Conservation (phyloP, 2,888 invertebrate genomes). For the Heliothis peltigera region DNA sequence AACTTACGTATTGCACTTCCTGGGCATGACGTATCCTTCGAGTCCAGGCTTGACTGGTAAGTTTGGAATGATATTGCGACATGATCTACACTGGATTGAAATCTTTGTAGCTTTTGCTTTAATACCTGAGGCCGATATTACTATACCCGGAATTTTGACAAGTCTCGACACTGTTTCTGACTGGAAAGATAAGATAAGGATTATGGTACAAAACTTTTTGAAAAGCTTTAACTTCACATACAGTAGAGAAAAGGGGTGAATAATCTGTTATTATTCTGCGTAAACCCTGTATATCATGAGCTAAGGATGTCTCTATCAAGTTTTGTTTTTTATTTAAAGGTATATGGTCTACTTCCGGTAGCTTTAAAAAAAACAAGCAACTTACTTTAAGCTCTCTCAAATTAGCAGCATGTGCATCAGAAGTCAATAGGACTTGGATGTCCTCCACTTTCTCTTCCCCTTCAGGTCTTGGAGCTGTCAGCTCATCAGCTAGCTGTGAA, state of each 20-base stretch:
- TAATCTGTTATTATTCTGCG: too few relatives aligned
- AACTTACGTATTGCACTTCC: conserved; percentile 97
- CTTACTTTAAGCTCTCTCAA: conserved; percentile 96
- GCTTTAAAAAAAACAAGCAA: conserved; percentile 6
- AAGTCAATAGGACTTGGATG: conserved; percentile 96
- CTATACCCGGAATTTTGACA: conserved; percentile 98
- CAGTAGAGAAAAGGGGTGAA: too few relatives aligned
- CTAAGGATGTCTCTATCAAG: too few relatives aligned
- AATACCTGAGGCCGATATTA: conserved; percentile 97
- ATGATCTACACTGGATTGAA: conserved; percentile 98
- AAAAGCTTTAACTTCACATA: not conserved
- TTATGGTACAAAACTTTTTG: not conserved
- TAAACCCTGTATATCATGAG: too few relatives aligned
- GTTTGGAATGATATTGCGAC: conserved; percentile 96
- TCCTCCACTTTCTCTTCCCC: conserved; percentile 97
- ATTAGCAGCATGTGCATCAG: conserved; percentile 94
- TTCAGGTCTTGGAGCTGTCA: conserved; percentile 97
- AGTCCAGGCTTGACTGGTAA: conserved; percentile 97
- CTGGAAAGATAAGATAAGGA: conserved; percentile 79
- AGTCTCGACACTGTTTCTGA: conserved; percentile 97
- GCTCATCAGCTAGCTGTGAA: conserved; percentile 95
- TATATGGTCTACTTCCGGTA: too few relatives aligned
- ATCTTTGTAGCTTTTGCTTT: conserved; percentile 98
- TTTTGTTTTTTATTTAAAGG: too few relatives aligned
- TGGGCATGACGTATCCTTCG: conserved; percentile 98